phyloP scores from a whole-genome alignment of 2,888 invertebrate genomes.

The Leptinotarsa juncta region DNA sequence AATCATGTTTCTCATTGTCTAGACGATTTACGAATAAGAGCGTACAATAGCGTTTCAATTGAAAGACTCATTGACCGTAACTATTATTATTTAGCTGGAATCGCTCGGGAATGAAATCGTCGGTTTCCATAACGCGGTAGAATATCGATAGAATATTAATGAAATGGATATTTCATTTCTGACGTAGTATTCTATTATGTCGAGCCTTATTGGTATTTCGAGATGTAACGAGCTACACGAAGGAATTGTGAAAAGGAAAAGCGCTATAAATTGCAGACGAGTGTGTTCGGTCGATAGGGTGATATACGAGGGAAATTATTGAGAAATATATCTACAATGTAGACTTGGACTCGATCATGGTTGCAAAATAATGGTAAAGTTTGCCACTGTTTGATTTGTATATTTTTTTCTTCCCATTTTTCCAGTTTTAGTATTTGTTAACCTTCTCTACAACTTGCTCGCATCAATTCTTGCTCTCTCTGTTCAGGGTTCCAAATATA shows the following conservation, averaged over 20 bases:
- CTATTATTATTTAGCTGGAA: background rate
- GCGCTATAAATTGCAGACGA: background rate
- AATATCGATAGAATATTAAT: background rate
- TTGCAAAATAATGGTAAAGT: no score
- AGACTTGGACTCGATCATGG: no score
- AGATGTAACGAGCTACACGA: background rate
- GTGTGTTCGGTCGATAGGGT: background rate
- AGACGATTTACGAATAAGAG: background rate
- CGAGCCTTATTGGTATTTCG: background rate
- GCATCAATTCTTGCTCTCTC: no score
- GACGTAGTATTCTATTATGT: background rate
- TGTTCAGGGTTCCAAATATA: no score
- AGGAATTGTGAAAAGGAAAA: background rate
- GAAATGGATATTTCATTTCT: slow-evolving; percentile 6
- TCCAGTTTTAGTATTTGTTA: no score
- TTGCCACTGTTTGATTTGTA: no score
- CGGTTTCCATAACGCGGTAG: slow-evolving; percentile 4
- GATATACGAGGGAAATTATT: background rate
- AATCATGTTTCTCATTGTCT: background rate
- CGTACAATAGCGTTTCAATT: background rate
- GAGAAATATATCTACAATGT: background rate
- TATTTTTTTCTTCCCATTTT: no score
- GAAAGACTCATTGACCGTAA: slow-evolving; percentile 1
- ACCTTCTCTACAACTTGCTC: no score
- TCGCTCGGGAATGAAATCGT: background rate